phyloP scores from a whole-genome alignment of 1,140 invertebrate species.

The honey bee (Apis mellifera) region Amel_HAv3.1 CM009938.2:5015501-5016000 shows the following conservation, averaged over 20 bases:
- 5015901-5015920: slow-evolving; percentile 7
- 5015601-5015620: not conserved
- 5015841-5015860: slow-evolving; percentile 58
- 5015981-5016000: no score
- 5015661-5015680: not conserved
- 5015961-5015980: no score
- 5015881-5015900: slow-evolving; percentile 24
- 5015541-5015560: not conserved
- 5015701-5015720: not conserved
- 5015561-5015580: not conserved
- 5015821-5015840: slow-evolving; percentile 43
- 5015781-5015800: slow-evolving; percentile 27
- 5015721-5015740: not conserved
- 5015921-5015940: slow-evolving; percentile 16
- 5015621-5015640: slow-evolving; percentile 17
- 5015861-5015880: slow-evolving; percentile 56
- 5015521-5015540: not conserved
- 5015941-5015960: no score
- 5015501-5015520: not conserved
- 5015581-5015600: slow-evolving; percentile 19
- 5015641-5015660: not conserved
- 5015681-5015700: not conserved
- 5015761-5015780: slow-evolving; percentile 50
- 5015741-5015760: slow-evolving; percentile 44
- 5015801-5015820: slow-evolving; percentile 29